Percentiles rank a stretch among this genome's conserved stretches.
phyloP scores from a whole-genome alignment of 2,888 invertebrate genomes.

The Diachrysia chrysitis region DNA sequence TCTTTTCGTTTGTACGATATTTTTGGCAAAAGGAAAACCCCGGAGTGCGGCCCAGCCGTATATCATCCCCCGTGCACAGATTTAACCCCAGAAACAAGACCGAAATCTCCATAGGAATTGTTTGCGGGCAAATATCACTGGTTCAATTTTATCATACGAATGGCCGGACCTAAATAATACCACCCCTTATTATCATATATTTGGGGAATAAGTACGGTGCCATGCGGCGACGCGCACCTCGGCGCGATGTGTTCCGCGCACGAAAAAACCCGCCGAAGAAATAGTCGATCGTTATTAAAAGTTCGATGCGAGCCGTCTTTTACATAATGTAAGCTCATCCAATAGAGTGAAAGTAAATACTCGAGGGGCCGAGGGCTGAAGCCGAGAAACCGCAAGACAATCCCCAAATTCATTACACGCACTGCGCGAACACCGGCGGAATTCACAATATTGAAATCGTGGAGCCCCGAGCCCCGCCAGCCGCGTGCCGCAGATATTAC shows the following conservation, averaged over 20 bases:
- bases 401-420: constrained; percentile 88
- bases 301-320: constrained; percentile 56
- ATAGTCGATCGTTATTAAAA: constrained; percentile 64
- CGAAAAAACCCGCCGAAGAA: constrained; percentile 70
- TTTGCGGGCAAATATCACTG: constrained; percentile 85
- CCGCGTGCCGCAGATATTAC: constrained; percentile 67
- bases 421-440: constrained; percentile 83
- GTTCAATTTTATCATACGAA: constrained; percentile 87
- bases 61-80: constrained; percentile 84
- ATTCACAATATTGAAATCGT: constrained; percentile 89
- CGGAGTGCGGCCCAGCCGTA: constrained; percentile 70
- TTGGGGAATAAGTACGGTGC: constrained; percentile 72
- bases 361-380: constrained; percentile 71
- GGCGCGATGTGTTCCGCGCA: constrained; percentile 61
- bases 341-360: constrained; percentile 75
- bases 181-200: constrained; percentile 83
- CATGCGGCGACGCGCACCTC: constrained; percentile 75
- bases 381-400: constrained; percentile 87
- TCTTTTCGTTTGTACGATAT: constrained; percentile 69
- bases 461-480: constrained; percentile 60
- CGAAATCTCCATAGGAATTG: constrained; percentile 88
- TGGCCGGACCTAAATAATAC: constrained; percentile 86
- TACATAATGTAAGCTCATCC: constrained; percentile 68
- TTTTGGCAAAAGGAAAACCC: constrained; percentile 74
- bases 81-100: constrained; percentile 85